phyloP scores from a whole-genome alignment of 2,888 invertebrate species.

The Melinaea marsaeus region DNA sequence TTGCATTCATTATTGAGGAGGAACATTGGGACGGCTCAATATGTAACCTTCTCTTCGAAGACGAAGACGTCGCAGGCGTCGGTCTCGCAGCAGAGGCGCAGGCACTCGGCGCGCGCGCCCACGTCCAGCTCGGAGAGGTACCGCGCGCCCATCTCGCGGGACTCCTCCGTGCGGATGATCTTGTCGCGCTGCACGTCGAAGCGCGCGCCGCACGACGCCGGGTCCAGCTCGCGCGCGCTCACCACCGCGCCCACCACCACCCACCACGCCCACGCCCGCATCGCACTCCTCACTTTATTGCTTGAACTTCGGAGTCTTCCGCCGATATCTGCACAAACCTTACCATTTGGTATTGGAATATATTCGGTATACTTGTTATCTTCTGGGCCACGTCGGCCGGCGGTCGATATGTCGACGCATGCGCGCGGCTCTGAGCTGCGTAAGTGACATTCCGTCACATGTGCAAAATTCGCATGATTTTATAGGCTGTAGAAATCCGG shows the following conservation, averaged over 20 bases:
- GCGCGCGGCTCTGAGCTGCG: constrained; percentile 34
- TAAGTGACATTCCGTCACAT: too few relatives aligned
- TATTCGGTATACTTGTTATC: constrained; percentile 7
- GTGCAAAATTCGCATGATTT: too few relatives aligned
- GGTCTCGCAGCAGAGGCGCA: constrained; percentile 92
- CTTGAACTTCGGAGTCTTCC: neutral
- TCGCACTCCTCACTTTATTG: constrained; percentile 16
- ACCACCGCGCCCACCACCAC: constrained; percentile 41
- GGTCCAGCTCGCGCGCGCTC: constrained; percentile 75
- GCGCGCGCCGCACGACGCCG: constrained; percentile 83
- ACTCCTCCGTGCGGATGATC: constrained; percentile 94
- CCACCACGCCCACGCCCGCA: constrained; percentile 39
- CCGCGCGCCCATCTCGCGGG: constrained; percentile 91
- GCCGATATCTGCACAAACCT: neutral
- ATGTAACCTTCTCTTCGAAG: constrained; percentile 90
- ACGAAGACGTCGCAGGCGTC: constrained; percentile 93
- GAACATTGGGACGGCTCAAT: too few relatives aligned
- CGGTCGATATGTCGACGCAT: constrained; percentile 48
- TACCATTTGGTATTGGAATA: constrained; percentile 7
- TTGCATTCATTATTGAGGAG: too few relatives aligned
- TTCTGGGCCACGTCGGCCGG: constrained; percentile 13
- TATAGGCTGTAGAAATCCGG: too few relatives aligned
- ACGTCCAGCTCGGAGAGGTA: constrained; percentile 92
- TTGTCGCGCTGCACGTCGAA: constrained; percentile 93
- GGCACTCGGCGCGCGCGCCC: constrained; percentile 88